Conservation (phyloP, 2,113 vertebrate genomes). For the Gasterosteus aculeatus region DNA sequence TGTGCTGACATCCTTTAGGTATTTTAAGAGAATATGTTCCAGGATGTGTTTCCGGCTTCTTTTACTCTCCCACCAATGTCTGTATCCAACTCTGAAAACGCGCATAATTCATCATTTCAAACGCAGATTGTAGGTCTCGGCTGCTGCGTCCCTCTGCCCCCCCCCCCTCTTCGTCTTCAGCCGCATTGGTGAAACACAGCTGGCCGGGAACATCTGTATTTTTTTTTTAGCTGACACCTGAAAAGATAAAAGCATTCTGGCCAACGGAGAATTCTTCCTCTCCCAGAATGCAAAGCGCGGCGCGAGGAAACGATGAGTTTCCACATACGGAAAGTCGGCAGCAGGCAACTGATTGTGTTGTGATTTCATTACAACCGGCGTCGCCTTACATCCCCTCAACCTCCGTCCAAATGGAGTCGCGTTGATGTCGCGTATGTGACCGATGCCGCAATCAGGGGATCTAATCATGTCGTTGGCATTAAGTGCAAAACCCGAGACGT, state of each 20-base stretch:
- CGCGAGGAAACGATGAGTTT: background rate
- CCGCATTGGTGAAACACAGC: background rate
- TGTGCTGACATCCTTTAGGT: background rate
- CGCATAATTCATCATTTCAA: background rate
- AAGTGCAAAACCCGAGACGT: slow-evolving; percentile 61
- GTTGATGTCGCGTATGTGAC: background rate
- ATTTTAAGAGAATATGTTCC: background rate
- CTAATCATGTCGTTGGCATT: slow-evolving; percentile 58
- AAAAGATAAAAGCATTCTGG: slow-evolving; percentile 5
- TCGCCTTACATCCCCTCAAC: background rate
- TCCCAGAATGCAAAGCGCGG: slow-evolving; percentile 22
- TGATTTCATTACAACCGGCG: background rate
- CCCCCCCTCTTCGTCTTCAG: background rate
- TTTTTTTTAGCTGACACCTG: background rate
- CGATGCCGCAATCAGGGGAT: slow-evolving; percentile 62
- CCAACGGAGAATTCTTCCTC: background rate
- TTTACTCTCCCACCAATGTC: background rate
- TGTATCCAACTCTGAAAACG: too few relatives aligned
- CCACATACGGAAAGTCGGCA: background rate
- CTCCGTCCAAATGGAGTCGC: background rate
- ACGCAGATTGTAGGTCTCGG: background rate
- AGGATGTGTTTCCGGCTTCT: background rate
- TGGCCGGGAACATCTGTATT: background rate
- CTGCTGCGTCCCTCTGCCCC: background rate
- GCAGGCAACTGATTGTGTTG: background rate